phyloP scores from a whole-genome alignment of 2,888 invertebrate genomes.

The Pyrocoelia pectoralis region DNA sequence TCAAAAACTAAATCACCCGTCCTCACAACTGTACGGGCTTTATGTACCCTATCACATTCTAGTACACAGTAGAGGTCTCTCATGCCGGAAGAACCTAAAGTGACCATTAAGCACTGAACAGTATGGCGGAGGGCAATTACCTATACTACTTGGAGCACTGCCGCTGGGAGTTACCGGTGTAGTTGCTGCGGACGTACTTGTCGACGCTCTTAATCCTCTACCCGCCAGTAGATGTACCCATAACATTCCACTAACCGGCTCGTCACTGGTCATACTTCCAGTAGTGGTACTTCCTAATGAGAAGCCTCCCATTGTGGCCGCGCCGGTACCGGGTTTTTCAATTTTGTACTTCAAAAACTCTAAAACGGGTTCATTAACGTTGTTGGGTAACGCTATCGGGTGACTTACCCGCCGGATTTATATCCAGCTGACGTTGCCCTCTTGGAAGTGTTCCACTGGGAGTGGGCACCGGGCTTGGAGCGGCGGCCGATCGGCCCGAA shows the following conservation, averaged over 20 bases:
- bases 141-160: constrained; percentile 53
- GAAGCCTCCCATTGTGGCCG: constrained; percentile 38
- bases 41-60: constrained; percentile 96
- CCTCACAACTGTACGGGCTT: constrained; percentile 92
- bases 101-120: too few species aligned
- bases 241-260: constrained; percentile 82
- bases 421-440: constrained; percentile 79
- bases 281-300: constrained; percentile 40
- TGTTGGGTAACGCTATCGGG: too few species aligned
- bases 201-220: constrained; percentile 80
- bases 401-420: constrained; percentile 81
- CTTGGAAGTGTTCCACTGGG: constrained; percentile 80
- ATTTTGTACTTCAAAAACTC: constrained; percentile 92
- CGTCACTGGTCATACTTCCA: constrained; percentile 60
- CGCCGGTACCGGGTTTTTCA: constrained; percentile 71
- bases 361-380: constrained; percentile 49
- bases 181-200: constrained; percentile 73
- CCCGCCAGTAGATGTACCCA: constrained; percentile 92
- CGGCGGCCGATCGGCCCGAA: constrained; percentile 60
- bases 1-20: constrained; percentile 97
- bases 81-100: constrained; percentile 64
- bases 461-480: constrained; percentile 78
- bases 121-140: too few species aligned
- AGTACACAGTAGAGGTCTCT: constrained; percentile 97
- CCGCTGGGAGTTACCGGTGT: constrained; percentile 73